Evolutionary conservation across 2,113 vertebrate species (phyloP).

Genomic region (Colossoma macropomum): DNA sequence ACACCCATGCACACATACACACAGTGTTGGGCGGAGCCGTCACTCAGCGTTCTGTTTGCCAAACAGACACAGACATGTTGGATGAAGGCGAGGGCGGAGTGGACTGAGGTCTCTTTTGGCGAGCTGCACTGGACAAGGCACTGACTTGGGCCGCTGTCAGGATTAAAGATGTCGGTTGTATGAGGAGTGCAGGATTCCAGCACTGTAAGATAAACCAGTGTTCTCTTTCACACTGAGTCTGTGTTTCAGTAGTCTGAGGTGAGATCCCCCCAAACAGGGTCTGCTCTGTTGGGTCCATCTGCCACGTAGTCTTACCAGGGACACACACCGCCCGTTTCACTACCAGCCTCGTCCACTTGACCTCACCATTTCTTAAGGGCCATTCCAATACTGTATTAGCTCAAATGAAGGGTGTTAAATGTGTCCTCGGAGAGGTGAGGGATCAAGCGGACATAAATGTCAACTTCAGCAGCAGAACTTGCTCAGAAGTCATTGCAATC

Average conservation of each 20-base stretch:
- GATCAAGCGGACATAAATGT: too few relatives aligned
- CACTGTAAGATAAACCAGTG: neutral
- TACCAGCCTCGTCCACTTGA: too few relatives aligned
- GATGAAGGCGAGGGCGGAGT: neutral
- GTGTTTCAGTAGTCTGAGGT: neutral
- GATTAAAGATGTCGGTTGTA: neutral
- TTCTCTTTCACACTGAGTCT: neutral
- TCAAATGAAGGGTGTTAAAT: too few relatives aligned
- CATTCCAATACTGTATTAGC: too few relatives aligned
- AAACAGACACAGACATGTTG: neutral
- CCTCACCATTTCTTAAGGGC: too few relatives aligned
- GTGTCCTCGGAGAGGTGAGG: too few relatives aligned
- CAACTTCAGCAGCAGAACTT: too few relatives aligned
- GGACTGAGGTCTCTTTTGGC: neutral
- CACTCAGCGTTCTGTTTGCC: neutral
- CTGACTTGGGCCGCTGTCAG: neutral
- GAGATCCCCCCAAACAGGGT: neutral
- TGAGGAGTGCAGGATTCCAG: neutral
- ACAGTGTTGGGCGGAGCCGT: neutral
- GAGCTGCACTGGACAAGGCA: neutral
- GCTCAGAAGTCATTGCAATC: too few relatives aligned
- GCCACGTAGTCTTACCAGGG: too few relatives aligned
- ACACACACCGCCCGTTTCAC: too few relatives aligned
- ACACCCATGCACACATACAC: neutral
- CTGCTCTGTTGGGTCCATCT: neutral